Evolutionary conservation across 1,140 invertebrate species (phyloP).

Genomic region (Tenebrio molitor): DNA sequence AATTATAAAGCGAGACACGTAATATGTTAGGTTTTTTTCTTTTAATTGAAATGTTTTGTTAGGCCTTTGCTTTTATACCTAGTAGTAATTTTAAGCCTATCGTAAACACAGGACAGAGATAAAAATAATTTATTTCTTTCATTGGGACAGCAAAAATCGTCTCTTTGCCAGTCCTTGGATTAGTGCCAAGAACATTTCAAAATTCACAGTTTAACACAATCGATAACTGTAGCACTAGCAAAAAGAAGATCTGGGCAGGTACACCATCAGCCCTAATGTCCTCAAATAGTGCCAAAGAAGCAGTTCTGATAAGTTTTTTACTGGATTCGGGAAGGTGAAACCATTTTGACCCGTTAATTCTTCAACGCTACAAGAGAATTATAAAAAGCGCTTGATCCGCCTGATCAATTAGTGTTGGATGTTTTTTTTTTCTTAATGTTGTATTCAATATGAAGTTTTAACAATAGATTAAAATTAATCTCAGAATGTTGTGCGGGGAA

Average conservation of each 20-base stretch:
- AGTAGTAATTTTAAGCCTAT: neutral
- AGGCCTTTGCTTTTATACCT: neutral
- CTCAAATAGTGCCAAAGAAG: slow-evolving; percentile 1
- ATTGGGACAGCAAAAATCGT: slow-evolving; percentile 20
- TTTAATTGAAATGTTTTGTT: neutral
- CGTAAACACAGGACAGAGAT: slow-evolving; percentile 17
- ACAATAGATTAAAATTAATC: neutral
- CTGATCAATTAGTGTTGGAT: too few species aligned
- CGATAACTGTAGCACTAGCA: slow-evolving; percentile 35
- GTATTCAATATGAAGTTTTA: neutral
- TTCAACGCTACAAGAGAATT: too few species aligned
- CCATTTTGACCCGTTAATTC: slow-evolving; percentile 13
- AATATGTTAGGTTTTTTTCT: too few species aligned
- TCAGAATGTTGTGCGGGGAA: neutral
- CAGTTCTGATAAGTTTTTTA: slow-evolving; percentile 6
- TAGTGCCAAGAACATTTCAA: slow-evolving; percentile 37
- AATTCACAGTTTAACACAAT: slow-evolving; percentile 40
- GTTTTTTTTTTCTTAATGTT: neutral
- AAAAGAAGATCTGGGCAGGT: slow-evolving; percentile 27
- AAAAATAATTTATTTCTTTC: slow-evolving; percentile 27
- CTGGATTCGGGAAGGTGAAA: neutral
- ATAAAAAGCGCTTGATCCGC: too few species aligned
- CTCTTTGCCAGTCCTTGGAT: slow-evolving; percentile 30
- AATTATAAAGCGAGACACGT: too few species aligned
- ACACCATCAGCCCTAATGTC: slow-evolving; percentile 21